Conservation (phyloP, 2,113 vertebrate species). For the Oenanthe oenanthe region DNA sequence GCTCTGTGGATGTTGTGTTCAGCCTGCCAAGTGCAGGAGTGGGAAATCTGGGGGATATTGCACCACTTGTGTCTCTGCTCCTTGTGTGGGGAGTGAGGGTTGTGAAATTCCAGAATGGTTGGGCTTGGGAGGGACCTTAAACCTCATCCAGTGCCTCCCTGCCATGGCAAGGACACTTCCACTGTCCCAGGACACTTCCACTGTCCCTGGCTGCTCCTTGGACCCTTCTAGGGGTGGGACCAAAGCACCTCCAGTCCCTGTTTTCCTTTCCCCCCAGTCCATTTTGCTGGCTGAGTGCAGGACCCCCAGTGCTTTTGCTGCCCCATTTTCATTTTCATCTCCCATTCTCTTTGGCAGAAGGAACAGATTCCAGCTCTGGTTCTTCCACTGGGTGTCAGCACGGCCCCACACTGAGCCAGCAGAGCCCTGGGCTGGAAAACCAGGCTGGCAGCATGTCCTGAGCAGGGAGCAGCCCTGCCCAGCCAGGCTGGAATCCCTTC, state of each 20-base stretch:
- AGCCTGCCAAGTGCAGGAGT: rapidly evolving
- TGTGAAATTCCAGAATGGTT: neutral
- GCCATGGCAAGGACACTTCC: neutral
- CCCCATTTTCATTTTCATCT: neutral
- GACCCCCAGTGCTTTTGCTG: rapidly evolving
- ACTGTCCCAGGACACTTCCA: neutral
- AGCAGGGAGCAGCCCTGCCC: neutral
- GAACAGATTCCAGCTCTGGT: rapidly evolving
- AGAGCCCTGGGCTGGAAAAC: neutral
- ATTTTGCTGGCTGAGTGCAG: neutral
- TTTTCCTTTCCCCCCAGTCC: neutral
- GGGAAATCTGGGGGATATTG: rapidly evolving
- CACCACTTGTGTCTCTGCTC: neutral
- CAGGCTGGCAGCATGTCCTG: neutral
- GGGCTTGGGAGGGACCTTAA: neutral
- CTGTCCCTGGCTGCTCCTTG: neutral
- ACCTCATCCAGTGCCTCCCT: neutral
- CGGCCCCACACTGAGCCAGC: rapidly evolving
- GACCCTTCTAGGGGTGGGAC: neutral
- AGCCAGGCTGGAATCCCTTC: neutral
- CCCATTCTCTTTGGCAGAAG: rapidly evolving
- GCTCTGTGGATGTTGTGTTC: rapidly evolving
- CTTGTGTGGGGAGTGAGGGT: rapidly evolving
- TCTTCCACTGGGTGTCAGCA: constrained; percentile 67
- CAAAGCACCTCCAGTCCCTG: neutral